phyloP scores from a whole-genome alignment of 2,797 vertebrate species.

The Valencia hispanica region DNA sequence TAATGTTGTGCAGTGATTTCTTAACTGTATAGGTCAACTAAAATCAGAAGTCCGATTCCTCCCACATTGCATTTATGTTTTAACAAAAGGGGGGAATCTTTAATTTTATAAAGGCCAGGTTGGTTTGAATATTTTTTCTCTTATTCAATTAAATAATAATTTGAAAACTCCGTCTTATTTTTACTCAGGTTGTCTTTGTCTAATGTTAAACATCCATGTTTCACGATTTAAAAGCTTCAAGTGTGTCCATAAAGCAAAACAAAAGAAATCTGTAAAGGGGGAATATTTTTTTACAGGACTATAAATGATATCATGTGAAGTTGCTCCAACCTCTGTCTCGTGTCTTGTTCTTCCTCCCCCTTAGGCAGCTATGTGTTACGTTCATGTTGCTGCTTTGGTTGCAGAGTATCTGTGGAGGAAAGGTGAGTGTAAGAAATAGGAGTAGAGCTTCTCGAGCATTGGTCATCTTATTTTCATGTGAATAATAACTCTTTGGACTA shows the following conservation, averaged over 20 bases:
- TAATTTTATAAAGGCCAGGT: not conserved
- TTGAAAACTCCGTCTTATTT: not conserved
- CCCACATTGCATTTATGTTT: not conserved
- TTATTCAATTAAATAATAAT: not conserved
- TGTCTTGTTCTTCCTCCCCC: constrained; percentile 18
- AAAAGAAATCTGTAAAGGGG: not conserved
- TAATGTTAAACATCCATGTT: not conserved
- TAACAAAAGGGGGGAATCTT: not conserved
- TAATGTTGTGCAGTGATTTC: too few species aligned
- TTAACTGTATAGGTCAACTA: not conserved
- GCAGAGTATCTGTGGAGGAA: constrained; percentile 96
- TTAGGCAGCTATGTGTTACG: constrained; percentile 97
- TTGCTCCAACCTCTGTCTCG: not conserved
- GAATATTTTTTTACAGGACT: not conserved
- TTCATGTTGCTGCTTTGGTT: constrained; percentile 96
- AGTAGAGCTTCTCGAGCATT: not conserved
- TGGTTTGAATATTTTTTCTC: not conserved
- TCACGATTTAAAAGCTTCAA: not conserved
- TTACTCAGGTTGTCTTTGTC: not conserved
- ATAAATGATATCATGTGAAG: not conserved
- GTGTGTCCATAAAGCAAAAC: not conserved
- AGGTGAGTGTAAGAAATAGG: constrained; percentile 77
- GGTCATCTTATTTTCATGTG: not conserved
- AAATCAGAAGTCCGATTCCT: not conserved
- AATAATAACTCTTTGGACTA: constrained; percentile 15